These are phyloP conservation scores for Ammodytes marinus DNA, from an alignment of 2,113 vertebrate genomes.

Conservation along the genomic window DNA sequence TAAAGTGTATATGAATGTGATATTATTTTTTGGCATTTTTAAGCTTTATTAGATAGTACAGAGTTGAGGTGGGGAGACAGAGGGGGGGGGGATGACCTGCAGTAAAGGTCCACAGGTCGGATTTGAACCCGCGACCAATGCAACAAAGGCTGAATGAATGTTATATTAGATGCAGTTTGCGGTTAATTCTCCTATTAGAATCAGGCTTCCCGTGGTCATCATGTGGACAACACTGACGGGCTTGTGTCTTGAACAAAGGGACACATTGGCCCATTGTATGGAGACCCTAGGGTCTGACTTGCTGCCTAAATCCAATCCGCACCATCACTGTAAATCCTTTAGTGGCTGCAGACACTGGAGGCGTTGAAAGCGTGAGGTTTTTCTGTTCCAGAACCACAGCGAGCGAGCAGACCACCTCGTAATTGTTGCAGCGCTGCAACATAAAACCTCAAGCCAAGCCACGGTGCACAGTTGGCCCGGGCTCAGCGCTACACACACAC, in stretches of 20 bases:
- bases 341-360: not conserved
- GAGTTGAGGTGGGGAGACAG: no score
- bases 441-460: conserved; percentile 57
- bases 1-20: not conserved
- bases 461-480: conserved; percentile 17
- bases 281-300: not conserved
- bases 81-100: no score
- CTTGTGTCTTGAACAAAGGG: conserved; percentile 1
- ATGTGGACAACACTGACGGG: not conserved
- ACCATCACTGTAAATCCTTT: conserved; percentile 7
- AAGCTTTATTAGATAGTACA: no score
- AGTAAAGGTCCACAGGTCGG: no score
- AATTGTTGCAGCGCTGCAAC: conserved; percentile 55
- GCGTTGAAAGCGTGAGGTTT: conserved; percentile 39
- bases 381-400: conserved; percentile 32
- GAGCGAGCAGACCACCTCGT: conserved; percentile 34
- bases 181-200: no score
- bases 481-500: conserved; percentile 33
- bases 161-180: not conserved
- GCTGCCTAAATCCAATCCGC: conserved; percentile 37
- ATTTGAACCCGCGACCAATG: no score
- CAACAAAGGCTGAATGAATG: not conserved
- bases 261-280: not conserved
- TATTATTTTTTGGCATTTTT: no score
- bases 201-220: not conserved